Percentiles rank a stretch among this genome's conserved stretches.
Conservation (phyloP, 1,140 invertebrate species). For the Cherax destructor region DNA sequence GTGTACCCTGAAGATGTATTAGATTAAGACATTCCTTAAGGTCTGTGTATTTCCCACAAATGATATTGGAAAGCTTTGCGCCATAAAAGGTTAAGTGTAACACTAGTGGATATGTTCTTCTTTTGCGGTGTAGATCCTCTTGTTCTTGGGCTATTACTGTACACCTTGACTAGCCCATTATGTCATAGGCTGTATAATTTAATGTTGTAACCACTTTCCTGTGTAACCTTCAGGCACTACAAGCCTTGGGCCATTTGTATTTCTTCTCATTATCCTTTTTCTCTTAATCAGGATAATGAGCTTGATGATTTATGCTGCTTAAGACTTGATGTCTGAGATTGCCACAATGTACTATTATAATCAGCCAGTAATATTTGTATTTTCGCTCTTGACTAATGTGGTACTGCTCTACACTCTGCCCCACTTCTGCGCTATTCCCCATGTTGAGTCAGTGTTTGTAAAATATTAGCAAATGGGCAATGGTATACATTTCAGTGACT, state of each 20-base stretch:
- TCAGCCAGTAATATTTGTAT: slow-evolving; percentile 43
- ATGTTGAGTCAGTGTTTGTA: slow-evolving; percentile 28
- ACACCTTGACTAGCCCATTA: slow-evolving; percentile 32
- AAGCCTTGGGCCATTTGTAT: slow-evolving; percentile 39
- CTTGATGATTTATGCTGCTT: slow-evolving; percentile 53
- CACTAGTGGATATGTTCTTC: slow-evolving; percentile 28
- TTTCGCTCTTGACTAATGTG: slow-evolving; percentile 38
- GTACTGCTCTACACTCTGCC: slow-evolving; percentile 40
- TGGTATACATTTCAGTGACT: background rate
- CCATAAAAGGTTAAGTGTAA: slow-evolving; percentile 6
- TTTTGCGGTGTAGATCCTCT: slow-evolving; percentile 50
- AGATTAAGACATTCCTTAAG: background rate
- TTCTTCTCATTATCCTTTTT: slow-evolving; percentile 34
- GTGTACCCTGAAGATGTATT: background rate
- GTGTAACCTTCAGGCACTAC: slow-evolving; percentile 53
- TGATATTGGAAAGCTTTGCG: background rate
- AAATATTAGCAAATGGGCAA: slow-evolving; percentile 8
- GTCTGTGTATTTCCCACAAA: slow-evolving; percentile 7
- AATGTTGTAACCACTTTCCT: slow-evolving; percentile 55
- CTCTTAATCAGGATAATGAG: slow-evolving; percentile 27
- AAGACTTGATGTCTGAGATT: slow-evolving; percentile 59
- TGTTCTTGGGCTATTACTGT: slow-evolving; percentile 47
- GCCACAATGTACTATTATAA: slow-evolving; percentile 28
- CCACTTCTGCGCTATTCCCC: slow-evolving; percentile 22
- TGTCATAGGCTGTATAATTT: slow-evolving; percentile 48